phyloP scores from a whole-genome alignment of 2,797 vertebrate genomes.

The Leontocebus nigricollis region DNA sequence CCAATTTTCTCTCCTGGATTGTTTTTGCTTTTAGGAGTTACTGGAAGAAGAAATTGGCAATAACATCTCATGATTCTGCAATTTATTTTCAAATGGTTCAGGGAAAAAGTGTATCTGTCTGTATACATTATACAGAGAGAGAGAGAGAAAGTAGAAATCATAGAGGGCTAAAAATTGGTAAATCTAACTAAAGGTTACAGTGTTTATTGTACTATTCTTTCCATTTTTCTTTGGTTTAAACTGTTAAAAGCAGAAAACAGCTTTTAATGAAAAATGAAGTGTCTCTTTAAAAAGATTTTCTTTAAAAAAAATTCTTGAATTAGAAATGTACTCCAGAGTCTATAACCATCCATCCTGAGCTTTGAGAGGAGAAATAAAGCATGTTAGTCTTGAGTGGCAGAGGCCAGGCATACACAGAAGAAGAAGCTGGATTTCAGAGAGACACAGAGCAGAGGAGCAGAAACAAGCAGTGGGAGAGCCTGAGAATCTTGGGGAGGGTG shows the following conservation, averaged over 20 bases:
- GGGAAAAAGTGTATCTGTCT: background rate
- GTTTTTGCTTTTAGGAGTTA: background rate
- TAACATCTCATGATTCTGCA: background rate
- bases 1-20: background rate
- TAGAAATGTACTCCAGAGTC: background rate
- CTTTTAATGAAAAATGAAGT: background rate
- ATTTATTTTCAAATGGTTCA: slow-evolving; percentile 13
- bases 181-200: background rate
- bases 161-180: background rate
- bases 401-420: background rate
- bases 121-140: background rate
- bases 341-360: background rate
- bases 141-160: background rate
- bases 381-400: background rate
- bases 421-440: background rate
- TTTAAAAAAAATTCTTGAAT: background rate
- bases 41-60: background rate
- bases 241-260: background rate
- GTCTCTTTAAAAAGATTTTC: background rate
- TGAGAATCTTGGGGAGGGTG: background rate
- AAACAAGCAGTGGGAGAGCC: background rate
- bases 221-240: background rate
- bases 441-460: background rate
- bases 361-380: background rate
- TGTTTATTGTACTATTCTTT: background rate